These are phyloP conservation scores for Centropristis striata DNA, from an alignment of 2,113 vertebrate genomes.

Conservation along the genomic window DNA sequence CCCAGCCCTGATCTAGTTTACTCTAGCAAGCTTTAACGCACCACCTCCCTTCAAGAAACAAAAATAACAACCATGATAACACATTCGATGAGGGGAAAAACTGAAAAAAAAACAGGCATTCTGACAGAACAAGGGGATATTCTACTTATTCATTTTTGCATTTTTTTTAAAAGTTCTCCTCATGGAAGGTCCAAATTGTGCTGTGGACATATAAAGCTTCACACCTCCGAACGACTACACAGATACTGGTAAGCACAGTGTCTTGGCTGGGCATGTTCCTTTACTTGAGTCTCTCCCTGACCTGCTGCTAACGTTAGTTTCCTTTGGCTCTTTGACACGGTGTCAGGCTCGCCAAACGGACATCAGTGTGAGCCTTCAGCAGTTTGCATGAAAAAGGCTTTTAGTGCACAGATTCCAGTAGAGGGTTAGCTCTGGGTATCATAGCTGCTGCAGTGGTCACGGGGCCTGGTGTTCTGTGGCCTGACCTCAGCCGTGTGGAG, in stretches of 20 bases:
- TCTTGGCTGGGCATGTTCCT: conserved; percentile 60
- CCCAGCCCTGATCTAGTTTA: conserved; percentile 52
- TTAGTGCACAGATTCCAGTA: conserved; percentile 73
- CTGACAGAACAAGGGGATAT: conserved; percentile 54
- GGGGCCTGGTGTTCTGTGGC: conserved; percentile 34
- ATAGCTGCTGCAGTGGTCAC: conserved; percentile 53
- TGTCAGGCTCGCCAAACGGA: conserved; percentile 60
- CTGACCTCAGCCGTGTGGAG: conserved; percentile 49
- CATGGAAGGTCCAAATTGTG: conserved; percentile 77
- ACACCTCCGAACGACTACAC: conserved; percentile 71
- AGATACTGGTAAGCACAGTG: conserved; percentile 83
- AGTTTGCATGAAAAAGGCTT: conserved; percentile 70
- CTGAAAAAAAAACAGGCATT: conserved; percentile 55
- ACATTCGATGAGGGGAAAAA: conserved; percentile 37
- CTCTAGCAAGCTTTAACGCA: conserved; percentile 25
- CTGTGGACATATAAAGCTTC: conserved; percentile 81
- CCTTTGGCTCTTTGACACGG: conserved; percentile 74
- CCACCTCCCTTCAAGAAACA: conserved; percentile 34
- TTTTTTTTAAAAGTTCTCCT: conserved; percentile 56
- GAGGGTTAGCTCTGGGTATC: conserved; percentile 67
- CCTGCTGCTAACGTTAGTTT: conserved; percentile 64
- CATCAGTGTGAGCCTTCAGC: conserved; percentile 68
- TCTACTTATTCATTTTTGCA: conserved; percentile 46
- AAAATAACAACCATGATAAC: conserved; percentile 53
- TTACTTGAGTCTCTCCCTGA: conserved; percentile 53